Evolutionary conservation across 1,140 invertebrate species (phyloP), one percentile per base, ranked within the genome.

Genomic region (Lepidurus packardi): DNA sequence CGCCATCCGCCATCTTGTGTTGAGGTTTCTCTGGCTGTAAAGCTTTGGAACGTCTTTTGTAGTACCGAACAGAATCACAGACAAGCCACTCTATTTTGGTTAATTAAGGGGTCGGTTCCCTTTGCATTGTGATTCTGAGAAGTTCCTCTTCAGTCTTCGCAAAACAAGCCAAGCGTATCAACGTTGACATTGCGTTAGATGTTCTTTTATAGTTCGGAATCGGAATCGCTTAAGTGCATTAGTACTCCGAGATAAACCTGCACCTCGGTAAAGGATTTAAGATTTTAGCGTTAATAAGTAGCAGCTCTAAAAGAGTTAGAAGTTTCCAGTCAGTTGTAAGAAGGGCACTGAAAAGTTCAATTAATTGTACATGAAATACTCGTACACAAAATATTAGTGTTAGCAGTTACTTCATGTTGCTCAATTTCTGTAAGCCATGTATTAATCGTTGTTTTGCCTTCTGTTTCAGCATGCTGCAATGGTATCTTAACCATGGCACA

Each of bases 1-100:
- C 53, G 53, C 53, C 53, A 65, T 65, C 53, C 53, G 53, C 53
- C 53, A 65, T 65, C 53, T 65, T 65, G 53, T 65, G 53, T 65
- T 65, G 21, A 65, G 7, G 53, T 65, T 65, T 65, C 53, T 65
- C 53, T 13, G 53, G 53, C 53, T 65, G 8, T 21, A 13, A 65
- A 65, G 53, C 53, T 65, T n/a, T n/a, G 53, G 53, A 65, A 65
- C 8, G 16, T n/a, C 16, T 7, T n/a, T 65, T 65, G 53, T 16
- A 21, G 21, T 9, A 13, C 16, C 16, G 21, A 7, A 47, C 10
- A 47, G 45, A 47, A 47, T 10, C 7, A 21, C 16, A 65, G 53
- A 7, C 21, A 21, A 13, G 21, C 53, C 53, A 65, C 9, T 16
- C 21, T 13, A n/a, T 65, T 65, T 65, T 16, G 53, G 53, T 21